phyloP scores from a whole-genome alignment of 2,797 vertebrate species.

The Siniperca obscura region DNA sequence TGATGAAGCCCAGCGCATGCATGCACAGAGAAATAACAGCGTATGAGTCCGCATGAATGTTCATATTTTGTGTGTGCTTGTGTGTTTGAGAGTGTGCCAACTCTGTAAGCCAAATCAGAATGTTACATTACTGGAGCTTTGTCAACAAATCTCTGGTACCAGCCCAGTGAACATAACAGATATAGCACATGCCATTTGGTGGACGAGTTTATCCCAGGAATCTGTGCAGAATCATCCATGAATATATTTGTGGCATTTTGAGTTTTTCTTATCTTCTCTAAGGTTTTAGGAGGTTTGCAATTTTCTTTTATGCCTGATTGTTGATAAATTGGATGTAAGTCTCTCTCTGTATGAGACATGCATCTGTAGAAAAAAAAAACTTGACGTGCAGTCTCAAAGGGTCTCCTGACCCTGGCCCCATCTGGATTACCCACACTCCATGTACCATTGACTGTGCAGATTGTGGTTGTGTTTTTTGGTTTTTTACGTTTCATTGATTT shows the following conservation, averaged over 20 bases:
- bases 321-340: background rate
- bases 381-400: background rate
- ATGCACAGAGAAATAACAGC: constrained; percentile 6
- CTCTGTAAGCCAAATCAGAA: constrained; percentile 43
- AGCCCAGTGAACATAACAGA: constrained; percentile 51
- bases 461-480: background rate
- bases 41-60: constrained; percentile 3
- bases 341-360: background rate
- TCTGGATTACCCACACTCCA: background rate
- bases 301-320: background rate
- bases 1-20: constrained; percentile 7
- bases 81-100: constrained; percentile 31
- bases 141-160: constrained; percentile 56
- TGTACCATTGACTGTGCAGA: background rate
- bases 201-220: constrained; percentile 23
- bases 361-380: constrained; percentile 7
- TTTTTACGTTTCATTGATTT: background rate
- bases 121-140: constrained; percentile 52
- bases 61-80: constrained; percentile 4
- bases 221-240: constrained; percentile 21
- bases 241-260: constrained; percentile 10
- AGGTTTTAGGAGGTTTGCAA: background rate
- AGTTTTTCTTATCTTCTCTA: constrained; percentile 1
- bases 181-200: constrained; percentile 49
- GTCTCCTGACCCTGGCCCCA: background rate